These are phyloP conservation scores for Synchiropus splendidus DNA, from an alignment of 2,113 vertebrate genomes.

Conservation along the genomic window DNA sequence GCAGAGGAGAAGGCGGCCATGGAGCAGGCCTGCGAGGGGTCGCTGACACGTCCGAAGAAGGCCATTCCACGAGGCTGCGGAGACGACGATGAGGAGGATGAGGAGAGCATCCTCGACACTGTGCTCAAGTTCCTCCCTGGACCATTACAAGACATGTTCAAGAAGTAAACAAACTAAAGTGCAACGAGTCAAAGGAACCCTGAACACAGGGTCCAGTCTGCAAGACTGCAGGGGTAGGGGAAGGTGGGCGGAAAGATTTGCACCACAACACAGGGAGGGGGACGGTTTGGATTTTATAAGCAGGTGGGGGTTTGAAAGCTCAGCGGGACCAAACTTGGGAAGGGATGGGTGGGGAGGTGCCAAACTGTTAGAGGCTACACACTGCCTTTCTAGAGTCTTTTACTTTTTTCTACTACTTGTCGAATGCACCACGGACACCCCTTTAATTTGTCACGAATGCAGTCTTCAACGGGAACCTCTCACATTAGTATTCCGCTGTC, in stretches of 20 bases:
- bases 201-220: constrained; percentile 24
- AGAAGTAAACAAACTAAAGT: constrained; percentile 75
- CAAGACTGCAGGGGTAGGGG: constrained; percentile 41
- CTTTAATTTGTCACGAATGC: constrained; percentile 21
- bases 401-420: constrained; percentile 40
- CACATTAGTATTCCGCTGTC: constrained; percentile 7
- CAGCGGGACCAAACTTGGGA: constrained; percentile 1
- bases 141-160: constrained; percentile 97
- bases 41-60: constrained; percentile 92
- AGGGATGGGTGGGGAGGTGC: constrained; percentile 22
- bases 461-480: constrained; percentile 38
- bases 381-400: constrained; percentile 55
- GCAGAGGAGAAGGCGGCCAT: constrained; percentile 94
- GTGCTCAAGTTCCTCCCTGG: constrained; percentile 97
- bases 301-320: constrained; percentile 2
- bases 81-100: constrained; percentile 88
- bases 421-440: constrained; percentile 14
- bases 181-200: constrained; percentile 28
- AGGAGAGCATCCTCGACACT: constrained; percentile 96
- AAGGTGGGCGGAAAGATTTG: constrained; percentile 5
- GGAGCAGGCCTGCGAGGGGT: constrained; percentile 94
- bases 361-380: constrained; percentile 57
- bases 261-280: background rate
- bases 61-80: constrained; percentile 90
- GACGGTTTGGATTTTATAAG: constrained; percentile 2